Evolutionary conservation across 2,888 invertebrate genomes (phyloP).

Genomic region (Synanthedon vespiformis): DNA sequence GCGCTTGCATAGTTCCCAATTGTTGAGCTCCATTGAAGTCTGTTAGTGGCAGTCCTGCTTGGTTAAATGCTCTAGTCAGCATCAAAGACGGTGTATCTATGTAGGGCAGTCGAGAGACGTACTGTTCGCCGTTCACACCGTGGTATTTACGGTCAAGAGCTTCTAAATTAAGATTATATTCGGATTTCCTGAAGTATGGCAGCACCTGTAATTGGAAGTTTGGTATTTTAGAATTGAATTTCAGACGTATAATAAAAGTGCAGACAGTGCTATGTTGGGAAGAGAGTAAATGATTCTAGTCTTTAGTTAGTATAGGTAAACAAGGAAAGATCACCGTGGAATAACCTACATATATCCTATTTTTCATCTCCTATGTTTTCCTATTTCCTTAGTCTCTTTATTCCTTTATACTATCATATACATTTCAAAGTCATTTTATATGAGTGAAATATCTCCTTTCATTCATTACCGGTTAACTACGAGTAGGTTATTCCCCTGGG

Average conservation of each 20-base stretch:
- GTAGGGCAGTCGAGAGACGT: conserved; percentile 71
- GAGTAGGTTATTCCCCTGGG: too few relatives aligned
- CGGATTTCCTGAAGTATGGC: conserved; percentile 76
- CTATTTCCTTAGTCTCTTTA: too few relatives aligned
- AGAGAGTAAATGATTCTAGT: background rate
- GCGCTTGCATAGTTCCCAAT: conserved; percentile 69
- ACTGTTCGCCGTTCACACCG: conserved; percentile 69
- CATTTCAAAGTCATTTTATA: too few relatives aligned
- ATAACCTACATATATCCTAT: too few relatives aligned
- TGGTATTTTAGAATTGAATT: background rate
- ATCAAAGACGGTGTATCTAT: conserved; percentile 67
- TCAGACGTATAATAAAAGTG: background rate
- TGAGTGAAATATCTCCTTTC: too few relatives aligned
- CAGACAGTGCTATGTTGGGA: too few relatives aligned
- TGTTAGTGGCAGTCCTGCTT: conserved; percentile 66
- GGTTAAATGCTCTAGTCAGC: conserved; percentile 67
- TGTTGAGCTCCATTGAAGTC: conserved; percentile 69
- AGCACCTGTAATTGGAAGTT: conserved; percentile 46
- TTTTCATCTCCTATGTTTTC: too few relatives aligned
- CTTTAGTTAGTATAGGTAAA: too few relatives aligned
- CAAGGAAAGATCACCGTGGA: too few relatives aligned
- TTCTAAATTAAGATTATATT: conserved; percentile 67
- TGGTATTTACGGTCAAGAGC: conserved; percentile 66
- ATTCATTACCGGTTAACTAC: too few relatives aligned
- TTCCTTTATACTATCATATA: too few relatives aligned